Evolutionary conservation across 2,888 invertebrate genomes (phyloP), one percentile per base, ranked within the genome.

Genomic region (Andrena flavipes): DNA sequence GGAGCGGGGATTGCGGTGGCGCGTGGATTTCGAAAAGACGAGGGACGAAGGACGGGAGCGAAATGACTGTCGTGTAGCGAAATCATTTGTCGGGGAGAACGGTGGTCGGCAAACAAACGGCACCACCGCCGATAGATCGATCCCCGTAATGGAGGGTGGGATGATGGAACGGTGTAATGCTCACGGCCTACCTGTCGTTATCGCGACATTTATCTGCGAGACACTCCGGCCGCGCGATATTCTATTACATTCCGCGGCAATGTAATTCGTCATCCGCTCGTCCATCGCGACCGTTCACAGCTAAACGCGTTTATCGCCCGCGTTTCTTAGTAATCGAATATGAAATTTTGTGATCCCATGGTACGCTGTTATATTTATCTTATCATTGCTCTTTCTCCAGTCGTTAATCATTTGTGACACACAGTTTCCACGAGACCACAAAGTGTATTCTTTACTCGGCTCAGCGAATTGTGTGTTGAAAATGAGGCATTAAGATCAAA

Each of bases 161-260:
- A 90, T 90, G 91, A 91, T 90, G 89, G 88, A 91, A 83, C 90
- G 89, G 84, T 89, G 83, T 88, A 89, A 88, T 87, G 81, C 82
- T 72, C 82, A 71, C 80, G 69, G 80, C 76, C 86, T 86, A 83
- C 79, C 89, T 85, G 89, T 87, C 90, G 90, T 85, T 90, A 89
- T 89, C 89, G 84, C 84, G 87, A 83, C 90, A 87, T 89, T 89
- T 84, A 89, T 89, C 89, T 86, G 86, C 86, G 77, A 83, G 87
- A 75, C 80, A 82, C 74, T 86, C 67, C 60, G 72, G 71, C 30
- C 73, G 78, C 82, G 78, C 82, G 86, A 84, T 87, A 87, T 85
- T 84, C 87, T 86, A 88, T 91, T 89, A 88, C 81, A 86, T 83
- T 82, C 68, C 63, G 65, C 68, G 76, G 77, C 79, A 77, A 67